These are phyloP conservation scores for Idaea straminata DNA, from an alignment of 2,888 invertebrate species.

Conservation along the genomic window DNA sequence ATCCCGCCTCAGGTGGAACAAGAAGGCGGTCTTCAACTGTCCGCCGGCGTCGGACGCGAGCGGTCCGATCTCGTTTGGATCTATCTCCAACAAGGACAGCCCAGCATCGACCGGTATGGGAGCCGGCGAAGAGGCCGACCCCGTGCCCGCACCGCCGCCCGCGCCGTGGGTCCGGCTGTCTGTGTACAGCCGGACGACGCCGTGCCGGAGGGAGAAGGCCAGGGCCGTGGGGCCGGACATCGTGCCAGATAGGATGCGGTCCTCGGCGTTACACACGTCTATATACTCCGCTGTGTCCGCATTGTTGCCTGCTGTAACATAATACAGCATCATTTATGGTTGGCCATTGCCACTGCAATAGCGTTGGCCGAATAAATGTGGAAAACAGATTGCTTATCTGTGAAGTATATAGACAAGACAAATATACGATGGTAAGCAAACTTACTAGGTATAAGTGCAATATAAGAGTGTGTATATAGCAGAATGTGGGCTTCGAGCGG, in stretches of 20 bases:
- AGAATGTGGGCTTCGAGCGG: conserved; percentile 46
- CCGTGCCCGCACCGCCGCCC: not conserved
- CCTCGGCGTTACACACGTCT: too few species aligned
- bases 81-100: conserved; percentile 83
- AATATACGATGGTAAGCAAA: too few species aligned
- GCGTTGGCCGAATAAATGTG: too few species aligned
- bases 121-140: conserved; percentile 23
- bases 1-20: conserved; percentile 84
- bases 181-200: conserved; percentile 48
- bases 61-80: conserved; percentile 81
- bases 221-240: conserved; percentile 26
- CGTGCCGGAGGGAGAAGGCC: conserved; percentile 58
- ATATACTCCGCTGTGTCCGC: not conserved
- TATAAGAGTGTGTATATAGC: conserved; percentile 48
- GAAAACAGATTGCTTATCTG: too few species aligned
- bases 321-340: too few species aligned
- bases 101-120: conserved; percentile 73
- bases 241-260: too few species aligned
- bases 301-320: not conserved
- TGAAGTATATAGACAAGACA: too few species aligned
- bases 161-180: not conserved
- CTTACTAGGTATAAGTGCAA: conserved; percentile 48
- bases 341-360: too few species aligned
- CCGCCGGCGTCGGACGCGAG: conserved; percentile 61
- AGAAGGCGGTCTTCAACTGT: conserved; percentile 87